phyloP scores from a whole-genome alignment of 1,140 invertebrate species.

The Andricus grossulariae region DNA sequence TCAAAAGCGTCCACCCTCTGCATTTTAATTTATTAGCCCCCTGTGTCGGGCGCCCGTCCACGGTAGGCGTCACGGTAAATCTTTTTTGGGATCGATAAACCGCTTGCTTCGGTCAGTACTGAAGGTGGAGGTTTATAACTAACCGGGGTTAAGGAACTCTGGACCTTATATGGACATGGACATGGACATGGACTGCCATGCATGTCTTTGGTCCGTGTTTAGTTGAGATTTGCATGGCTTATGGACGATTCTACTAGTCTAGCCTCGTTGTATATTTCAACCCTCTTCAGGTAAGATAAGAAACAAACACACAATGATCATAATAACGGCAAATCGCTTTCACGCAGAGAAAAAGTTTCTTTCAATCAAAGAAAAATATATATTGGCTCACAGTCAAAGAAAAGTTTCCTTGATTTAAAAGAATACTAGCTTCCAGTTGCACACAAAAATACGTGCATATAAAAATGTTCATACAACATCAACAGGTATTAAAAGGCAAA shows the following conservation, averaged over 20 bases:
- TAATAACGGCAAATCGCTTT: not conserved
- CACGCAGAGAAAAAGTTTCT: not conserved
- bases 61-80: constrained; percentile 66
- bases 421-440: too few relatives aligned
- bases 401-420: too few relatives aligned
- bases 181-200: not conserved
- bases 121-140: constrained; percentile 65
- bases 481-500: too few relatives aligned
- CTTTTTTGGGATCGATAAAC: constrained; percentile 64
- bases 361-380: too few relatives aligned
- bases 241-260: not conserved
- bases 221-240: constrained; percentile 19
- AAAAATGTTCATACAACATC: too few relatives aligned
- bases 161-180: constrained; percentile 43
- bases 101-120: constrained; percentile 54
- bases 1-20: constrained; percentile 42
- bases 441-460: too few relatives aligned
- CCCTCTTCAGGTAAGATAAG: not conserved
- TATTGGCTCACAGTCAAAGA: too few relatives aligned
- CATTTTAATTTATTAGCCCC: constrained; percentile 66
- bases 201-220: constrained; percentile 31
- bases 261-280: not conserved
- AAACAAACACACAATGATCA: not conserved
- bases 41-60: constrained; percentile 38
- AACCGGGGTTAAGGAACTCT: constrained; percentile 71